These are phyloP conservation scores for Cheilosia impressa DNA, from an alignment of 2,888 invertebrate species.

Conservation along the genomic window DNA sequence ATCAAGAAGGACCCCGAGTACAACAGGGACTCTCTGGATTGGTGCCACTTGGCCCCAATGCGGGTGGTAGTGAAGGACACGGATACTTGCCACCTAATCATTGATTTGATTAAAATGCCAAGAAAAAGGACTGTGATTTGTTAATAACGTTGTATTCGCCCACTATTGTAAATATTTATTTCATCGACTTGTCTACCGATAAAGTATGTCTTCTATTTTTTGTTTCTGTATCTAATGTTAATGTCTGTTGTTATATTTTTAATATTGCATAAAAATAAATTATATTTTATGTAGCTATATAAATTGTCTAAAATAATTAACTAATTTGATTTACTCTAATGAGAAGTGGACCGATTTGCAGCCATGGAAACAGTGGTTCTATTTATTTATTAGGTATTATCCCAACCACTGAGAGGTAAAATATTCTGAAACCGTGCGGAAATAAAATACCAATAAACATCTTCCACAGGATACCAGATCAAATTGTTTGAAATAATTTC, in stretches of 20 bases:
- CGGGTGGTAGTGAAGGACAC: background rate
- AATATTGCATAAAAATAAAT: background rate
- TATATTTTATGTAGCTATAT: too few relatives aligned
- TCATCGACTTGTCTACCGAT: conserved; percentile 25
- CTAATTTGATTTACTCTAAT: too few relatives aligned
- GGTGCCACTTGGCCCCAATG: background rate
- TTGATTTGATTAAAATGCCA: conserved; percentile 10
- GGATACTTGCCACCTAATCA: conserved; percentile 55
- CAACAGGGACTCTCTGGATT: conserved; percentile 20
- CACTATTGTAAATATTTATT: conserved; percentile 58
- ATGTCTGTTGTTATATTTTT: conserved; percentile 35
- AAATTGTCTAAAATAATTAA: too few relatives aligned
- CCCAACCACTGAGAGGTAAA: too few relatives aligned
- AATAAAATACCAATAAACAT: too few relatives aligned
- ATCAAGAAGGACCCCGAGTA: conserved; percentile 55
- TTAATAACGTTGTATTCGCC: conserved; percentile 40
- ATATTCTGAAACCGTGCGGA: too few relatives aligned
- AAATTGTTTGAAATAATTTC: too few relatives aligned
- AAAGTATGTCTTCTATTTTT: conserved; percentile 16
- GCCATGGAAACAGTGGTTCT: too few relatives aligned
- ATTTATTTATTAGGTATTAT: too few relatives aligned
- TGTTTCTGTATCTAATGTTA: conserved; percentile 1
- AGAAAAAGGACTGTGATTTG: conserved; percentile 59
- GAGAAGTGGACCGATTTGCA: too few relatives aligned
- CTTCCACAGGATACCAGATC: too few relatives aligned